Evolutionary conservation across 2,113 vertebrate species (phyloP).

Genomic region (Agelaius tricolor): DNA sequence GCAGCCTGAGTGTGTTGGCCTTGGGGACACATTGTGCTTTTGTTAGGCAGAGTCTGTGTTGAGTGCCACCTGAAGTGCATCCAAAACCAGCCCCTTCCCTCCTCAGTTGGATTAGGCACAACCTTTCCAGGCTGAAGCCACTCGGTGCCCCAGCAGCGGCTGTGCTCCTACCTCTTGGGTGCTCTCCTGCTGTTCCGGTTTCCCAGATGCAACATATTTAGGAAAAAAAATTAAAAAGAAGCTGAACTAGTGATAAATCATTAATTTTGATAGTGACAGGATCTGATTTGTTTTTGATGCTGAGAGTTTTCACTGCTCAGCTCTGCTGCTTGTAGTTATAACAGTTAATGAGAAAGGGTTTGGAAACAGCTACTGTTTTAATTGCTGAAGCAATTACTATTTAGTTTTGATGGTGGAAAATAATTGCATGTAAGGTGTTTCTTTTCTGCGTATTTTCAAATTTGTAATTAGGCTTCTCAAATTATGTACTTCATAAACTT

Average conservation of each 20-base stretch:
- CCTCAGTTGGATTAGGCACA: not conserved
- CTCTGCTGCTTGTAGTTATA: not conserved
- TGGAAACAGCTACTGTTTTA: slow-evolving; percentile 20
- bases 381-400: slow-evolving; percentile 14
- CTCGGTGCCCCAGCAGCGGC: rapidly evolving
- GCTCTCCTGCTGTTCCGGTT: not conserved
- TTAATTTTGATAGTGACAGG: not conserved
- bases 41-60: not conserved
- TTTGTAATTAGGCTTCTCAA: slow-evolving; percentile 40
- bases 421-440: not conserved
- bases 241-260: not conserved
- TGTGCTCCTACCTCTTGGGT: not conserved
- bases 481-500: slow-evolving; percentile 33
- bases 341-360: not conserved
- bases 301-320: not conserved
- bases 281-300: not conserved
- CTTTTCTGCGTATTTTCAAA: slow-evolving; percentile 17
- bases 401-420: slow-evolving; percentile 39
- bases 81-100: not conserved
- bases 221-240: not conserved
- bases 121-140: not conserved
- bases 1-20: not conserved
- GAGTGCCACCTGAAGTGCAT: not conserved
- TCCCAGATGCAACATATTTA: not conserved
- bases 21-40: not conserved